These are phyloP conservation scores for Gambusia yucatana DNA, from an alignment of 2,797 vertebrate species.

Conservation along the genomic window DNA sequence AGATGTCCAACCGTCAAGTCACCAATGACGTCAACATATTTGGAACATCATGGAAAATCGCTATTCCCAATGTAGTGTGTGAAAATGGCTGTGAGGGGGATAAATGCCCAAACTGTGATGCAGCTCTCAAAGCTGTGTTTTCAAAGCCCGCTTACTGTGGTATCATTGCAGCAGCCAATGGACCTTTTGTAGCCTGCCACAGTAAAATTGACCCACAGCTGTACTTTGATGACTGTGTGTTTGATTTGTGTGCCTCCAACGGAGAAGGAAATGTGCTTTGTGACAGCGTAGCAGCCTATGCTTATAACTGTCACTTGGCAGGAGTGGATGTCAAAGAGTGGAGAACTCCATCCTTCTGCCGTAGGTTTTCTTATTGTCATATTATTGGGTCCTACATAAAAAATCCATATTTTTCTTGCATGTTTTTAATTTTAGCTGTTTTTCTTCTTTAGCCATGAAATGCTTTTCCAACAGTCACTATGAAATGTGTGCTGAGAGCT, in stretches of 20 bases:
- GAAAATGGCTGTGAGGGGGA: conserved; percentile 65
- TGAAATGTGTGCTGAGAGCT: conserved; percentile 78
- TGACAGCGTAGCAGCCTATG: conserved; percentile 73
- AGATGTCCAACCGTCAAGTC: conserved; percentile 66
- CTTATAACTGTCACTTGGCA: conserved; percentile 67
- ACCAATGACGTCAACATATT: conserved; percentile 69
- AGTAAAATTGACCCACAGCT: conserved; percentile 60
- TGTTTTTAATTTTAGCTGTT: not conserved
- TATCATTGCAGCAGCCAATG: conserved; percentile 59
- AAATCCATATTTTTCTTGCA: not conserved
- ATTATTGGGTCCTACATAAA: not conserved
- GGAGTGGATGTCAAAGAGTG: conserved; percentile 71
- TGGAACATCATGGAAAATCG: conserved; percentile 70
- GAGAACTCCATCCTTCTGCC: conserved; percentile 78
- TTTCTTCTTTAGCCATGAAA: conserved; percentile 72
- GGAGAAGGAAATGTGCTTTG: conserved; percentile 74
- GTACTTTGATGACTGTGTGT: conserved; percentile 79
- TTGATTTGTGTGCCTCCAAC: conserved; percentile 67
- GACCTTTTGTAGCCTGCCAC: conserved; percentile 74
- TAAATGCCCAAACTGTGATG: conserved; percentile 64
- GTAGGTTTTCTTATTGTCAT: conserved; percentile 63
- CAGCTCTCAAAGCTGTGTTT: conserved; percentile 58
- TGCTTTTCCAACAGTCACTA: conserved; percentile 86
- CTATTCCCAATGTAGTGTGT: conserved; percentile 61
- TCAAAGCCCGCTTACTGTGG: conserved; percentile 69